These are phyloP conservation scores for Araneus ventricosus DNA, from an alignment of 1,140 invertebrate genomes.

Conservation along the genomic window DNA sequence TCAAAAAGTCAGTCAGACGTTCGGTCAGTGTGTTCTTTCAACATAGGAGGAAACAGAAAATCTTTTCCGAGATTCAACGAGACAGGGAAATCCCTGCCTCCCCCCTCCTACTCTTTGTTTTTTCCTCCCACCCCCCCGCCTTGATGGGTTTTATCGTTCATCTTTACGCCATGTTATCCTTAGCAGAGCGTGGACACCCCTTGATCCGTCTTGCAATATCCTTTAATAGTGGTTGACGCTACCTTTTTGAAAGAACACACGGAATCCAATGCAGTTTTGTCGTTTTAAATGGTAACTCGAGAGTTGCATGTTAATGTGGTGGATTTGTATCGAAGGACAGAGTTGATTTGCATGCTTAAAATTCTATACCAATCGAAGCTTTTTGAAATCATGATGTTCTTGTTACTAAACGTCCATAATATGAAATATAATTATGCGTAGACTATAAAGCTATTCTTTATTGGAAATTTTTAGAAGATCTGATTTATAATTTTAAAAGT, in stretches of 20 bases:
- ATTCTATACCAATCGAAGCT: too few relatives aligned
- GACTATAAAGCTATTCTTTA: too few relatives aligned
- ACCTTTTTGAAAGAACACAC: neutral
- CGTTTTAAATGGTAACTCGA: slow-evolving; percentile 42
- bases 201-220: slow-evolving; percentile 15
- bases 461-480: too few relatives aligned
- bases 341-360: neutral
- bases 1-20: slow-evolving; percentile 72
- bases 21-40: slow-evolving; percentile 68
- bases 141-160: slow-evolving; percentile 67
- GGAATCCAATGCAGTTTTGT: slow-evolving; percentile 47
- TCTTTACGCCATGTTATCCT: slow-evolving; percentile 67
- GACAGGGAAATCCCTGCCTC: slow-evolving; percentile 49
- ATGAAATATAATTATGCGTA: too few relatives aligned
- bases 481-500: too few relatives aligned
- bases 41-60: slow-evolving; percentile 47
- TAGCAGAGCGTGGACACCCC: slow-evolving; percentile 63
- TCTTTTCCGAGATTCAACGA: slow-evolving; percentile 53
- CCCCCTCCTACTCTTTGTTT: slow-evolving; percentile 5
- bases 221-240: neutral
- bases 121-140: slow-evolving; percentile 14
- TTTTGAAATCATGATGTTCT: too few relatives aligned
- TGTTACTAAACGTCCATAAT: too few relatives aligned
- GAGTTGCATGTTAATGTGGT: slow-evolving; percentile 35
- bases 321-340: neutral